Evolutionary conservation across 2,797 vertebrate species (phyloP).

Genomic region (Characodon lateralis): DNA sequence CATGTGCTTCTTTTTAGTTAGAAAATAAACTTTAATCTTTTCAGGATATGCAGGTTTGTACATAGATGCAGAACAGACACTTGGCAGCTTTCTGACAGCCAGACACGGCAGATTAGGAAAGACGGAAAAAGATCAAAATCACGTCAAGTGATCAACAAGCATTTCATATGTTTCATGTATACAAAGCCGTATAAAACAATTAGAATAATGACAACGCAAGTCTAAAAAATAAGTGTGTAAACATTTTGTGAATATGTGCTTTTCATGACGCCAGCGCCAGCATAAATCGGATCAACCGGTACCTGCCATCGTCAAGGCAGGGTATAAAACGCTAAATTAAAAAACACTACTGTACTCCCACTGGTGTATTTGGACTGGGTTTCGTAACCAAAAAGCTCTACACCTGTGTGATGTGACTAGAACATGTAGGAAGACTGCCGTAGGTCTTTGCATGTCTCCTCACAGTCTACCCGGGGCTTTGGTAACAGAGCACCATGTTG

Average conservation of each 20-base stretch:
- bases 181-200: conserved; percentile 93
- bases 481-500: conserved; percentile 69
- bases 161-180: conserved; percentile 82
- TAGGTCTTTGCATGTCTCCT: conserved; percentile 41
- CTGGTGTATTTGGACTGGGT: conserved; percentile 62
- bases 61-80: conserved; percentile 63
- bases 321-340: conserved; percentile 65
- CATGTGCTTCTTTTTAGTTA: conserved; percentile 54
- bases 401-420: conserved; percentile 68
- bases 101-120: conserved; percentile 47
- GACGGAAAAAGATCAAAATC: conserved; percentile 80
- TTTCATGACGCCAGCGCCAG: conserved; percentile 93
- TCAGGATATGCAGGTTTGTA: conserved; percentile 72
- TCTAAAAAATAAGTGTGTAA: conserved; percentile 89
- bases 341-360: conserved; percentile 50
- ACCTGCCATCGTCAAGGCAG: conserved; percentile 73
- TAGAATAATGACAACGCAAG: conserved; percentile 89
- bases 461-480: conserved; percentile 50
- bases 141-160: conserved; percentile 89
- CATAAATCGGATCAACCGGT: conserved; percentile 82
- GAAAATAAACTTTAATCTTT: conserved; percentile 80
- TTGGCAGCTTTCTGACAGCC: conserved; percentile 73
- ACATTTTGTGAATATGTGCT: conserved; percentile 92
- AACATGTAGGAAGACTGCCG: conserved; percentile 65
- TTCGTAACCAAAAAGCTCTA: conserved; percentile 66